Conservation (phyloP, 2,113 vertebrate genomes). For the Telmatochromis brachygnathus region DNA sequence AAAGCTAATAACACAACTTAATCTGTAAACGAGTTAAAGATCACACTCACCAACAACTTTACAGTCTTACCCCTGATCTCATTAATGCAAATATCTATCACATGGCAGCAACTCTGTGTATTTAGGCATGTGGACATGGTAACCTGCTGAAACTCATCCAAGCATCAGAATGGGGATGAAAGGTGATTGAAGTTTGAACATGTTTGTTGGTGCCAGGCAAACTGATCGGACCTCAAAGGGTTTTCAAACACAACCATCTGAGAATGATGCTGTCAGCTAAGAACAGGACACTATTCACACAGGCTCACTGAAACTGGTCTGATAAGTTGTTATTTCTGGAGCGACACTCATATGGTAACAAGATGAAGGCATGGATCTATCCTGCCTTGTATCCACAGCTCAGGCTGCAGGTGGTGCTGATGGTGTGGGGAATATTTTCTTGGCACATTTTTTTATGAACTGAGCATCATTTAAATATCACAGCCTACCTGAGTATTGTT, state of each 20-base stretch:
- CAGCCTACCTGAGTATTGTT: too few species aligned
- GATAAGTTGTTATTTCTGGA: not conserved
- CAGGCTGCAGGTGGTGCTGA: not conserved
- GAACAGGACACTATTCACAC: not conserved
- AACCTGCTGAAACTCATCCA: not conserved
- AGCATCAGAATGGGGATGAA: not conserved
- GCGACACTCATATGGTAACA: not conserved
- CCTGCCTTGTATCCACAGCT: not conserved
- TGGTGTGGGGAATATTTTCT: not conserved
- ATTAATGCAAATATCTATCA: not conserved
- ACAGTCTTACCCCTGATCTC: accelerated
- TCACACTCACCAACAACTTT: accelerated
- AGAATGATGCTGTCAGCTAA: not conserved
- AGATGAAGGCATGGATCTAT: accelerated
- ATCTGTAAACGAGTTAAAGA: not conserved
- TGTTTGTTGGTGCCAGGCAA: not conserved
- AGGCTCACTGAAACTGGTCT: not conserved
- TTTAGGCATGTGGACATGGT: not conserved
- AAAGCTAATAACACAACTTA: not conserved
- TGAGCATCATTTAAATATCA: not conserved
- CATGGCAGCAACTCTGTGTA: accelerated
- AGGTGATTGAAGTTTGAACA: not conserved
- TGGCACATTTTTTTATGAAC: not conserved
- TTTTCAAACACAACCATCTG: not conserved
- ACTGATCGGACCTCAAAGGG: accelerated